Evolutionary conservation across 2,888 invertebrate genomes (phyloP).

Genomic region (Dynastes hyllus): DNA sequence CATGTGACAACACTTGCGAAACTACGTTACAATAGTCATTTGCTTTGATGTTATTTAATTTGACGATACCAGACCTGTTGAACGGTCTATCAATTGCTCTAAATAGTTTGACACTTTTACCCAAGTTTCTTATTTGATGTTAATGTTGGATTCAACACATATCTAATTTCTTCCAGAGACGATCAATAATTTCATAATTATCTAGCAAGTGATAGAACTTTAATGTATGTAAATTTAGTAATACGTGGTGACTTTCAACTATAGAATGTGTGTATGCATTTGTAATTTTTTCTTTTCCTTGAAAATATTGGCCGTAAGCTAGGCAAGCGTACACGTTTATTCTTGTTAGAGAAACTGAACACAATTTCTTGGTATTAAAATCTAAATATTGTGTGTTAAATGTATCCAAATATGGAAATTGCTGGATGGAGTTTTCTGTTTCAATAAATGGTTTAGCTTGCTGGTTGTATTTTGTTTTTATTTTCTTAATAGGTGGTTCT

Average conservation of each 20-base stretch:
- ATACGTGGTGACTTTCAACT: conserved; percentile 98
- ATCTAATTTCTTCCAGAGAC: conserved; percentile 98
- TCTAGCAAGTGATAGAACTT: conserved; percentile 99
- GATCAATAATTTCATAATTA: conserved; percentile 99
- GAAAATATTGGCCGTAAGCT: conserved; percentile 99
- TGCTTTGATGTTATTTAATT: conserved; percentile 99
- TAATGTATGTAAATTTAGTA: conserved; percentile 95
- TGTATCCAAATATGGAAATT: conserved; percentile 98
- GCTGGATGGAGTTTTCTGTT: conserved; percentile 59
- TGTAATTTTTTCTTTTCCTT: conserved; percentile 97
- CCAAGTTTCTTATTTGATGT: conserved; percentile 89
- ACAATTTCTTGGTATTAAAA: conserved; percentile 99
- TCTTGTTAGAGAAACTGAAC: conserved; percentile 97
- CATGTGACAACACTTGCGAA: conserved; percentile 93
- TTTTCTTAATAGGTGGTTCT: conserved; percentile 10
- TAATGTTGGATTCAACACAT: conserved; percentile 98
- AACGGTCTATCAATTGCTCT: conserved; percentile 97
- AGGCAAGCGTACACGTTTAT: conserved; percentile 99
- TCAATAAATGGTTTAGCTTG: conserved; percentile 16
- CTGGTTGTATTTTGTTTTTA: not conserved
- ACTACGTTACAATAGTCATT: conserved; percentile 99
- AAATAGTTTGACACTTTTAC: conserved; percentile 87
- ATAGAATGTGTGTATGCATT: conserved; percentile 99
- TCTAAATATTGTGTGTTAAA: conserved; percentile 97
- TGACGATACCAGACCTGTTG: conserved; percentile 98